Conservation (phyloP, 2,113 vertebrate species). For the Fulica atra region DNA sequence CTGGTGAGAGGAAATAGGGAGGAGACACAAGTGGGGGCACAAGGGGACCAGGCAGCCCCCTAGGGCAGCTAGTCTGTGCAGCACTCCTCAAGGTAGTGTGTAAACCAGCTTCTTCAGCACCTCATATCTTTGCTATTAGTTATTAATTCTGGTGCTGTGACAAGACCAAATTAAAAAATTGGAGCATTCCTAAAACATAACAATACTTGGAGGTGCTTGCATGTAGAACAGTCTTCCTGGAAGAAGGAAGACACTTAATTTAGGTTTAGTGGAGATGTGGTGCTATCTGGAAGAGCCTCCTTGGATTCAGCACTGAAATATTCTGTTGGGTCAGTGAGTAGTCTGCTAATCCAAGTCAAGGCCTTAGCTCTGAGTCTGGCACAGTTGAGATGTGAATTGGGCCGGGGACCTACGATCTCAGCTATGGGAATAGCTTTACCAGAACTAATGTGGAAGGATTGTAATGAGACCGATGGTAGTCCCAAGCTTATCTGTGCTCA, state of each 20-base stretch:
- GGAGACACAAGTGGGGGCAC: background rate
- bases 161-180: background rate
- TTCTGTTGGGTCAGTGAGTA: background rate
- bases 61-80: background rate
- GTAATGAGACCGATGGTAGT: background rate
- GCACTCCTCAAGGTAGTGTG: background rate
- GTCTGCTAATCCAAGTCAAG: background rate
- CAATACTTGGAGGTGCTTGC: background rate
- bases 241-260: background rate
- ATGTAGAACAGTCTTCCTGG: background rate
- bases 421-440: background rate
- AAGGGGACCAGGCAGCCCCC: background rate
- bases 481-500: background rate
- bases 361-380: background rate
- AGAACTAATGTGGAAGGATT: background rate
- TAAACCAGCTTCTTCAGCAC: background rate
- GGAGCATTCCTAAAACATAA: background rate
- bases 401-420: background rate
- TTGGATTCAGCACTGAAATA: background rate
- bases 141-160: background rate
- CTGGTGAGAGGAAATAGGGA: background rate
- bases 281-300: background rate
- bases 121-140: background rate
- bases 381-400: background rate
- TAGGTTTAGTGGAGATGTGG: background rate